Base-by-base conservation (phyloP, 2,113 vertebrate species). In the Hucho hucho region DNA sequence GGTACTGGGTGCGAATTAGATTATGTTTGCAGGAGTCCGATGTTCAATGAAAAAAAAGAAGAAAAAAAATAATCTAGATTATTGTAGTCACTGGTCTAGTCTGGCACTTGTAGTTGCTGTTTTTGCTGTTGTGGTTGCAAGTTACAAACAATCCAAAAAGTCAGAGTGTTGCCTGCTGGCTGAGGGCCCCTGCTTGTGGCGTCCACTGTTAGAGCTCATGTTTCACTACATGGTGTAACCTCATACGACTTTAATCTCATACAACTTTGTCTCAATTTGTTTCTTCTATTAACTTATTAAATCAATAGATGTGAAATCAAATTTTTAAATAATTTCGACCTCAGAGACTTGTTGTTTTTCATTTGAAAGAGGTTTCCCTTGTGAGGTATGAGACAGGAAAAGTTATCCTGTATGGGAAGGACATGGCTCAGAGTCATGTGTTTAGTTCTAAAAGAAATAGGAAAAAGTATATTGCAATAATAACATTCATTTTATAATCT, bases 1-100 rank as follows among this genome's bases (percentile, higher is more conserved):
- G 96, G 97, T 97, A 96, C 96, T 95, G 94, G 91, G 70, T 93
- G 93, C 95, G 94, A 93, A 93, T 92, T 81, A 90, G 86, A 89
- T 86, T 91, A 89, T 78, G 87, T 92, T 89, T 92, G 90, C 90
- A 90, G 90, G 79, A 88, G 93, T 91, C 91, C 93, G 89, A 74
- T 82, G 86, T 91, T 92, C 80, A 90, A 89, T 86, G 85, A 86
- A 67, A 90, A 91, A 84, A 90, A 89, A 86, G 24, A 69, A 49
- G 4, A 43, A 43, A 63, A 22, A 49, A 75, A 32, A 29, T 1
- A 72, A n/a, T 75, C 71, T 89, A 88, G 86, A 86, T 93, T 85
- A 85, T 92, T 80, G 70, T 94, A 95, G 94, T 93, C 93, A 92
- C 92, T 93, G 94, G 91, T 90, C 92, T 92, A 90, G 93, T 93